Conservation (phyloP, 2,888 invertebrate species). For the Micropterix aruncella region DNA sequence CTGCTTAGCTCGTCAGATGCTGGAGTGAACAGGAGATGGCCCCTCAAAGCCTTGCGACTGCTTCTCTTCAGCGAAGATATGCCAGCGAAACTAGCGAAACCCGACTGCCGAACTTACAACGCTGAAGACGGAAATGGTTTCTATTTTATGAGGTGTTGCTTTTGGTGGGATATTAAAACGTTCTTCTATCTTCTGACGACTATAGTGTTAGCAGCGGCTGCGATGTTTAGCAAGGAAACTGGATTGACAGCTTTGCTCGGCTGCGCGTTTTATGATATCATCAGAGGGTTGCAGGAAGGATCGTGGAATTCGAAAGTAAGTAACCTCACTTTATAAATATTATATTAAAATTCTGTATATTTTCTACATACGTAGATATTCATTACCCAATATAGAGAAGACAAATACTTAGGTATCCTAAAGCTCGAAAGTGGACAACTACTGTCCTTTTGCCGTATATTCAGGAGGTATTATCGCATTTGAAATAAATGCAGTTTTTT, state of each 20-base stretch:
- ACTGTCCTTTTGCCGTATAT: too few species aligned
- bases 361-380: neutral
- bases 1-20: neutral
- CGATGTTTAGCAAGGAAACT: slow-evolving; percentile 90
- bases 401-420: too few species aligned
- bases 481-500: too few species aligned
- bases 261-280: slow-evolving; percentile 79
- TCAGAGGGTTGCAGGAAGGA: slow-evolving; percentile 38
- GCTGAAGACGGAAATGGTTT: slow-evolving; percentile 1
- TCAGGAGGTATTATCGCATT: too few species aligned
- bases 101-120: slow-evolving; percentile 18
- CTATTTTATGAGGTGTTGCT: slow-evolving; percentile 19
- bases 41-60: neutral
- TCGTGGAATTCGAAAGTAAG: slow-evolving; percentile 40
- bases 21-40: neutral
- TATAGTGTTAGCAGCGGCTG: slow-evolving; percentile 54
- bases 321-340: too few species aligned
- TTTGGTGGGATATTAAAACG: slow-evolving; percentile 33
- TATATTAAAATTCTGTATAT: neutral
- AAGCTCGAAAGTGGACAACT: too few species aligned
- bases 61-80: neutral
- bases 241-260: slow-evolving; percentile 85
- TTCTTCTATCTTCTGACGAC: slow-evolving; percentile 45
- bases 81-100: slow-evolving; percentile 8
- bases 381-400: too few species aligned